A percentile compares a stretch with the other conserved stretches of the same genome.
Conservation (phyloP, 1,140 invertebrate genomes). For the Philopotamus ludificatus region DNA sequence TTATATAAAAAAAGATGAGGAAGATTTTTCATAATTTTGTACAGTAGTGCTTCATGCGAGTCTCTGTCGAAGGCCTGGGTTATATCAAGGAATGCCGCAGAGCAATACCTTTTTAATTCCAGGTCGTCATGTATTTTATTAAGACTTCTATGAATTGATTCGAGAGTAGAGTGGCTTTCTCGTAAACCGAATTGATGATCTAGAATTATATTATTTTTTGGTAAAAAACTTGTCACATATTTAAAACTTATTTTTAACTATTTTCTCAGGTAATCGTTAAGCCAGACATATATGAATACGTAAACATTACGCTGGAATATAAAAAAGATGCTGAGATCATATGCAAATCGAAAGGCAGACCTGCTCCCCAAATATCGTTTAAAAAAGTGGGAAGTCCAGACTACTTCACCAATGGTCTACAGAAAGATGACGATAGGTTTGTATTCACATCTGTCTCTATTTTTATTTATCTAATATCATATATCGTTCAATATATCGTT, state of each 20-base stretch:
- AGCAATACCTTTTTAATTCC: too few relatives aligned
- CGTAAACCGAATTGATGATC: too few relatives aligned
- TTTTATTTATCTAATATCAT: neutral
- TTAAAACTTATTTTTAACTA: slow-evolving; percentile 4
- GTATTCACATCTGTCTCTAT: slow-evolving; percentile 4
- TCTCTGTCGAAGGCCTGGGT: too few relatives aligned
- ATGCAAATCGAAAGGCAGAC: slow-evolving; percentile 75
- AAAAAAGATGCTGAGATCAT: slow-evolving; percentile 64
- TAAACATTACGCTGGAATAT: slow-evolving; percentile 70
- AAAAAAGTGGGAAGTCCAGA: slow-evolving; percentile 60
- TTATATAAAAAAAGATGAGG: too few relatives aligned
- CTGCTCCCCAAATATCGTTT: slow-evolving; percentile 74
- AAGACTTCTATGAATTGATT: too few relatives aligned
- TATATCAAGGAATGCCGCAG: too few relatives aligned
- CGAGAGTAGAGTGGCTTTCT: too few relatives aligned
- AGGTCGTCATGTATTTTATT: too few relatives aligned
- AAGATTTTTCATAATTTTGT: too few relatives aligned
- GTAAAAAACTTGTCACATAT: too few relatives aligned
- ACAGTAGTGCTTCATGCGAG: too few relatives aligned
- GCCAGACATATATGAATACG: slow-evolving; percentile 75
- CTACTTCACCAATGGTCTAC: slow-evolving; percentile 61
- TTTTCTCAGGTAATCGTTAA: slow-evolving; percentile 66
- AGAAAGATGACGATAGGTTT: slow-evolving; percentile 60
- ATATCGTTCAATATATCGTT: slow-evolving; percentile 14
- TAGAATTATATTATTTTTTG: too few relatives aligned